Base-by-base conservation (phyloP, 2,113 vertebrate genomes). In the Murina feae region DNA sequence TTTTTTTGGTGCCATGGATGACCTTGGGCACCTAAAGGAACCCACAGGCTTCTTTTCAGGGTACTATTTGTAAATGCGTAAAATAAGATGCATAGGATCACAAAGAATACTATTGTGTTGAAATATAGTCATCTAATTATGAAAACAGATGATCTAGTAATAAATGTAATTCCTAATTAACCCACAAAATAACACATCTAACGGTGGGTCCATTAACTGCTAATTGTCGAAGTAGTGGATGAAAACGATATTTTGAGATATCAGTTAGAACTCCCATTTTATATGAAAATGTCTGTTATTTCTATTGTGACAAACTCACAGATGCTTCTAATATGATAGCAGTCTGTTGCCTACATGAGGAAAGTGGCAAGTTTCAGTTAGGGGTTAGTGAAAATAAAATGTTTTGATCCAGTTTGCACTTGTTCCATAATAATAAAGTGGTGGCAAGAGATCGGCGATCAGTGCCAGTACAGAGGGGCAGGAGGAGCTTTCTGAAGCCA, bases 121-220 rank as follows among this genome's bases (percentile, higher is more conserved):
- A 58, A 89, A 68, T 51, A 30, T 6, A 39, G 4, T 5, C 80
- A 25, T 75, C 51, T 65, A 58, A 78, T 18, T 80, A 32, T 5
- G 39, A 37, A 89, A 82, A 42, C 30, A 42, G 53, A 12, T 21
- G 28, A 28, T 25, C 35, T n/a, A 60, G 12, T 37, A 37, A 51
- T 69, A 76, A 69, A 60, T 16, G 9, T 39, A 84, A 58, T 85
- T 96, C 49, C 74, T 44, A 37, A 30, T 68, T 58, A 71, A 44
- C 58, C 58, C 23, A 1, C 68, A 44, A 47, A 89, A 32, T 37
- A 86, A 30, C 69, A 7, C 2, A 4, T 9, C 53, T 53, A 20
- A 4, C 1, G n/a, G 49, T 44, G 18, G 37, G 39, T 81, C 78
- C 42, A 32, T 53, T n/a, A 74, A 71, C 39, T 58, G 55, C 32